These are phyloP conservation scores for Aramus guarauna DNA, from an alignment of 2,113 vertebrate species.

Conservation along the genomic window DNA sequence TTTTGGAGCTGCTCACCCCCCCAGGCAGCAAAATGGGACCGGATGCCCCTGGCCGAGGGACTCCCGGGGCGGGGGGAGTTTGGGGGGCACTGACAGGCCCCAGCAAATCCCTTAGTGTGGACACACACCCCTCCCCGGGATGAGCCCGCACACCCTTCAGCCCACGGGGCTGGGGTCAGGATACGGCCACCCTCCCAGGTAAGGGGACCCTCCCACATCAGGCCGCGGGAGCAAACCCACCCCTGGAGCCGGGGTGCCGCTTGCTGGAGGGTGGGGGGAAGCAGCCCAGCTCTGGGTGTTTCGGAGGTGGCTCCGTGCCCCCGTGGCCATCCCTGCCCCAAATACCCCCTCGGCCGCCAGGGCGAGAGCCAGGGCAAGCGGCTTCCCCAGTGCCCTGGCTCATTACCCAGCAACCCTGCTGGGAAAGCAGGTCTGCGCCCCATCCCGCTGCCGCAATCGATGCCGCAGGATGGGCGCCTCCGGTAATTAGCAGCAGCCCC, in stretches of 20 bases:
- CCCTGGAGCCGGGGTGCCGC: rapidly evolving
- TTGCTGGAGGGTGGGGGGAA: neutral
- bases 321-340: neutral
- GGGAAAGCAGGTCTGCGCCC: neutral
- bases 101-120: neutral
- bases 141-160: neutral
- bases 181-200: neutral
- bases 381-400: neutral
- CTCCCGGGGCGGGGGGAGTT: rapidly evolving
- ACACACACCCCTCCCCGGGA: too few relatives aligned
- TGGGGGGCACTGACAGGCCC: neutral
- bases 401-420: neutral
- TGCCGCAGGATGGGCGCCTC: neutral
- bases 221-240: neutral
- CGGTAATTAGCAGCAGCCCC: neutral
- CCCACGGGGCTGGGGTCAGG: neutral
- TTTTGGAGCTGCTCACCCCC: neutral
- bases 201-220: rapidly evolving
- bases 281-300: neutral
- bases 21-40: rapidly evolving
- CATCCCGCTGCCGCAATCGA: neutral
- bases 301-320: neutral
- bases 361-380: rapidly evolving
- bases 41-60: neutral
- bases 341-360: rapidly evolving